Evolutionary conservation across 1,140 invertebrate species (phyloP).

Genomic region (Nylanderia fulva): DNA sequence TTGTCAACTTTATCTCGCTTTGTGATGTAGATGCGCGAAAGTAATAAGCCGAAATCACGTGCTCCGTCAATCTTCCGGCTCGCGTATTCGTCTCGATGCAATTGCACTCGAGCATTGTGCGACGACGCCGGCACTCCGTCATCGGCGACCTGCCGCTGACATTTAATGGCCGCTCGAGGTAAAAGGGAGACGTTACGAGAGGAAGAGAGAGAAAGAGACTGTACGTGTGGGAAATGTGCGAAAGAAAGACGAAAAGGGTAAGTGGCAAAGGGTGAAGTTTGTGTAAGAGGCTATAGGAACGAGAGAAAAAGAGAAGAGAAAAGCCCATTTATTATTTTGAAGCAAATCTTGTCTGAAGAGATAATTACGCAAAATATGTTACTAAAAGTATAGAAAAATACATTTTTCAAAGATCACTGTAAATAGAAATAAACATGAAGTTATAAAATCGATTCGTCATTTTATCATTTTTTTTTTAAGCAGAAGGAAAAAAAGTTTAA

Average conservation of each 20-base stretch:
- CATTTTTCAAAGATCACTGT: not conserved
- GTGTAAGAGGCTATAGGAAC: constrained; percentile 20
- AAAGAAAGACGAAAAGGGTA: constrained; percentile 17
- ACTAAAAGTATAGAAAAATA: not conserved
- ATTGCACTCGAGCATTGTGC: constrained; percentile 73
- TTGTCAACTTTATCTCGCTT: not conserved
- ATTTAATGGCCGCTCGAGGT: constrained; percentile 69
- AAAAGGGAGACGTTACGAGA: constrained; percentile 63
- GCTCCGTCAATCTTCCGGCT: constrained; percentile 63
- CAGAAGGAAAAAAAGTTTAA: not conserved
- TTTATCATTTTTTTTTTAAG: not conserved
- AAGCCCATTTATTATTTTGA: constrained; percentile 39
- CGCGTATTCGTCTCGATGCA: constrained; percentile 68
- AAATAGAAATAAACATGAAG: not conserved
- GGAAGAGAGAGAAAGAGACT: constrained; percentile 25
- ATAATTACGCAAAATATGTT: constrained; percentile 5
- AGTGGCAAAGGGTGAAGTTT: constrained; percentile 14
- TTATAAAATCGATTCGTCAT: not conserved
- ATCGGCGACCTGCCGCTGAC: constrained; percentile 70
- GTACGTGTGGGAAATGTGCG: constrained; percentile 24
- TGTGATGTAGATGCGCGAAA: constrained; percentile 43
- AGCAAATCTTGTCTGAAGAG: constrained; percentile 6
- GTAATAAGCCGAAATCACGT: constrained; percentile 66
- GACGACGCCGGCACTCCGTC: constrained; percentile 67
- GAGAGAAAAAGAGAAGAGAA: constrained; percentile 17